Percentiles rank a stretch among this genome's conserved stretches.
Conservation (phyloP, 2,113 vertebrate species). For the Zootoca vivipara region DNA sequence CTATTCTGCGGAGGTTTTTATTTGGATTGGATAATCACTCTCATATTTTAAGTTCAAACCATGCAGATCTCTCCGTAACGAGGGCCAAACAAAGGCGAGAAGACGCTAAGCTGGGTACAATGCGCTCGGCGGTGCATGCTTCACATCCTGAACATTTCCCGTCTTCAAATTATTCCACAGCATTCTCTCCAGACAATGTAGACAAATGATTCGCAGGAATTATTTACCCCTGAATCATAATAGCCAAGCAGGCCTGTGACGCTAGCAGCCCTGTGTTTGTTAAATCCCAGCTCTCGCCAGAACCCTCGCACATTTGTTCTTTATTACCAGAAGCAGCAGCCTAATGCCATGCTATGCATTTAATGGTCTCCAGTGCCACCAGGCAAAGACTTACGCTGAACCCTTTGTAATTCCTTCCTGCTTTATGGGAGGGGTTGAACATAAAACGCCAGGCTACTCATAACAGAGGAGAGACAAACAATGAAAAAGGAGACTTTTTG, state of each 20-base stretch:
- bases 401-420: conserved; percentile 2
- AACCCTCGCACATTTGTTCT: neutral
- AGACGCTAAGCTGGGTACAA: conserved; percentile 5
- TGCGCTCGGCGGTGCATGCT: neutral
- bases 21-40: conserved; percentile 30
- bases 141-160: neutral
- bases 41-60: conserved; percentile 13
- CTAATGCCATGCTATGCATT: conserved; percentile 3
- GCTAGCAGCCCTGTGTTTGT: neutral
- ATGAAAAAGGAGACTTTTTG: neutral
- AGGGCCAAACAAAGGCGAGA: conserved; percentile 5
- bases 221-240: conserved; percentile 29
- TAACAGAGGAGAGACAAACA: neutral
- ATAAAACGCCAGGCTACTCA: neutral
- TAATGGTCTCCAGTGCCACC: neutral
- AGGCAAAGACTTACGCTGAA: conserved; percentile 12
- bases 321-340: conserved; percentile 10
- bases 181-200: conserved; percentile 27
- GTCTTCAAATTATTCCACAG: conserved; percentile 24
- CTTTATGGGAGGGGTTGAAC: conserved; percentile 3
- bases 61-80: conserved; percentile 2
- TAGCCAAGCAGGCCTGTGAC: conserved; percentile 4
- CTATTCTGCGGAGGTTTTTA: conserved; percentile 28
- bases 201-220: conserved; percentile 18
- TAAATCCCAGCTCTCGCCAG: conserved; percentile 12